phyloP scores from a whole-genome alignment of 2,888 invertebrate genomes.

The Drosophila peninsularis region DNA sequence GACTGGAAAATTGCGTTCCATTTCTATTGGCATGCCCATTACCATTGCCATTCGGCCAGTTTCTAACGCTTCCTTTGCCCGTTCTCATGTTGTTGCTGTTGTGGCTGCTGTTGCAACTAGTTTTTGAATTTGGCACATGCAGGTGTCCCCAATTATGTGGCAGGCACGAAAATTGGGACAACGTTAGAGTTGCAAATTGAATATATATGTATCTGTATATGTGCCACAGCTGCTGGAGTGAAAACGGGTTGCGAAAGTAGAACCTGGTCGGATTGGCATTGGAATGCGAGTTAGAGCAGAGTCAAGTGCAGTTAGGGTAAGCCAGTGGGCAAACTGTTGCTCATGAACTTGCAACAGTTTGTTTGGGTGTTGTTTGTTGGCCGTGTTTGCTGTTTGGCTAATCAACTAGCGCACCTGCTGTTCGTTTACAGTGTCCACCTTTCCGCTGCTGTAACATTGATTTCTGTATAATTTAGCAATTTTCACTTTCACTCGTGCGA shows the following conservation, averaged over 20 bases:
- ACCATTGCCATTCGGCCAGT: conserved; percentile 9
- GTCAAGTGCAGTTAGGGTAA: conserved; percentile 36
- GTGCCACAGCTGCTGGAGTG: conserved; percentile 24
- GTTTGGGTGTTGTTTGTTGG: conserved; percentile 24
- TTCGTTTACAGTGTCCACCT: conserved; percentile 44
- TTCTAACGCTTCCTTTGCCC: conserved; percentile 33
- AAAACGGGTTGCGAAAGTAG: conserved; percentile 78
- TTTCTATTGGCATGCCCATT: conserved; percentile 41
- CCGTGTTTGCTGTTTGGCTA: conserved; percentile 39
- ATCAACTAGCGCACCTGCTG: conserved; percentile 38
- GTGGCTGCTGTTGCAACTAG: conserved; percentile 55
- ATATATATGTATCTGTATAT: conserved; percentile 36
- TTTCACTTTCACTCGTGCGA: conserved; percentile 80
- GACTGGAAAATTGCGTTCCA: conserved; percentile 56
- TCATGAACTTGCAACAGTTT: conserved; percentile 62
- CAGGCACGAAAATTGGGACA: conserved; percentile 72
- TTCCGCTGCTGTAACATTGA: conserved; percentile 58
- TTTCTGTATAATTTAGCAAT: conserved; percentile 79
- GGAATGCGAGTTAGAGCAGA: conserved; percentile 53
- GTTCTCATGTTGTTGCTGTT: conserved; percentile 16
- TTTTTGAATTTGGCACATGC: conserved; percentile 79
- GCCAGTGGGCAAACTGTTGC: conserved; percentile 8
- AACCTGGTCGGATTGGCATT: conserved; percentile 64
- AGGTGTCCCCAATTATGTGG: conserved; percentile 78
- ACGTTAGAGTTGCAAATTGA: conserved; percentile 69